A percentile compares a stretch with the other conserved stretches of the same genome.
Conservation (phyloP, 2,113 vertebrate genomes). For the Uropsilus gracilis region DNA sequence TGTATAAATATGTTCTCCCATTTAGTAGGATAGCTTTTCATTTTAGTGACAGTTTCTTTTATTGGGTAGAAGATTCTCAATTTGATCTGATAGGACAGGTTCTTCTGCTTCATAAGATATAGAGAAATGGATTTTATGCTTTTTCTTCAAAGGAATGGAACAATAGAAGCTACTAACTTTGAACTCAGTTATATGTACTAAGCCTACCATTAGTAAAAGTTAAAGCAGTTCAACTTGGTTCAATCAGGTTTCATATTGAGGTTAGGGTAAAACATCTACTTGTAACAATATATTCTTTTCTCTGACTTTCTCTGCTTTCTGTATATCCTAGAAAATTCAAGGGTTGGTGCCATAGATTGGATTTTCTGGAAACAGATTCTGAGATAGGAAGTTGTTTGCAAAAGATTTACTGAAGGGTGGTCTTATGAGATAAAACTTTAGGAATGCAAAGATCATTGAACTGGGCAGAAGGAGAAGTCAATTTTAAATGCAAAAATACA, state of each 20-base stretch:
- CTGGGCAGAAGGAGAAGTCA: background rate
- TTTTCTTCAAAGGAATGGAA: background rate
- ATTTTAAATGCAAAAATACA: background rate
- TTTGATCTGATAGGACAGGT: background rate
- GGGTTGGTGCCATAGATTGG: background rate
- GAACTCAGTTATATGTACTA: background rate
- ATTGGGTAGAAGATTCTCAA: no score
- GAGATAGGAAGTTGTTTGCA: background rate
- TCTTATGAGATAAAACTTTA: background rate
- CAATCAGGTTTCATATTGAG: background rate
- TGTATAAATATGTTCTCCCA: no score
- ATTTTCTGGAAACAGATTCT: background rate
- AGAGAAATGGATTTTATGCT: background rate
- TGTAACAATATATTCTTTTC: background rate
- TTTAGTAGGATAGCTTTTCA: no score
- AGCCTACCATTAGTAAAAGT: background rate
- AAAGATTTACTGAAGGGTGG: background rate
- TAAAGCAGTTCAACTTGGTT: background rate
- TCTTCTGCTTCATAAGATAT: background rate
- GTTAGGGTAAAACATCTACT: background rate
- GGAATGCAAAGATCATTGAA: background rate
- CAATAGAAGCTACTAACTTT: background rate
- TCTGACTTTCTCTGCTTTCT: background rate
- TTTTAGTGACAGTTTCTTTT: no score
- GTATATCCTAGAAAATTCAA: background rate